A percentile compares a stretch with the other conserved stretches of the same genome.
Conservation (phyloP, 2,888 invertebrate species). For the Dastarcus helophoroides region DNA sequence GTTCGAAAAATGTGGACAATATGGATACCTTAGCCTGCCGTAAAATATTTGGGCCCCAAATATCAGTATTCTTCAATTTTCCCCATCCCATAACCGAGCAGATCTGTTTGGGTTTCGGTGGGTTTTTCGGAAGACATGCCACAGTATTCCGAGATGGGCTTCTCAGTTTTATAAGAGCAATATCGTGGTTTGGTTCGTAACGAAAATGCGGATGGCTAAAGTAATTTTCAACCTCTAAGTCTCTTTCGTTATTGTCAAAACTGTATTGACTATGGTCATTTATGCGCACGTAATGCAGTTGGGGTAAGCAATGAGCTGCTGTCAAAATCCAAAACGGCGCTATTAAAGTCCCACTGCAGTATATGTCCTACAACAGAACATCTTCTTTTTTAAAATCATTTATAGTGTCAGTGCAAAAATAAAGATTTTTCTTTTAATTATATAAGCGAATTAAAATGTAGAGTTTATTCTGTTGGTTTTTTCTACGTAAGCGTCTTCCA, state of each 20-base stretch:
- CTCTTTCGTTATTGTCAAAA: slow-evolving; percentile 65
- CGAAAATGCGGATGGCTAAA: slow-evolving; percentile 79
- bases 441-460: too few species aligned
- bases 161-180: slow-evolving; percentile 67
- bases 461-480: too few species aligned
- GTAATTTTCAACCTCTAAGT: slow-evolving; percentile 60
- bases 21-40: slow-evolving; percentile 79
- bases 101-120: slow-evolving; percentile 51
- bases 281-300: slow-evolving; percentile 64
- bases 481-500: too few species aligned
- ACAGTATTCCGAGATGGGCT: slow-evolving; percentile 28
- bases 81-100: slow-evolving; percentile 93
- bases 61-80: slow-evolving; percentile 62
- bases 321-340: slow-evolving; percentile 76
- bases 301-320: slow-evolving; percentile 76
- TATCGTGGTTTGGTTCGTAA: slow-evolving; percentile 81
- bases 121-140: slow-evolving; percentile 69
- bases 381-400: too few species aligned
- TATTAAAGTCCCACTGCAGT: slow-evolving; percentile 79
- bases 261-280: slow-evolving; percentile 76
- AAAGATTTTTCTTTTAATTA: too few species aligned
- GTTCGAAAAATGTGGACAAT: too few species aligned
- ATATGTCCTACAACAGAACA: slow-evolving; percentile 58
- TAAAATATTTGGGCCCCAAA: slow-evolving; percentile 69
- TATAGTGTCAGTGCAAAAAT: too few species aligned